phyloP scores from a whole-genome alignment of 1,140 invertebrate genomes.

The Acromyrmex echinatior region DNA sequence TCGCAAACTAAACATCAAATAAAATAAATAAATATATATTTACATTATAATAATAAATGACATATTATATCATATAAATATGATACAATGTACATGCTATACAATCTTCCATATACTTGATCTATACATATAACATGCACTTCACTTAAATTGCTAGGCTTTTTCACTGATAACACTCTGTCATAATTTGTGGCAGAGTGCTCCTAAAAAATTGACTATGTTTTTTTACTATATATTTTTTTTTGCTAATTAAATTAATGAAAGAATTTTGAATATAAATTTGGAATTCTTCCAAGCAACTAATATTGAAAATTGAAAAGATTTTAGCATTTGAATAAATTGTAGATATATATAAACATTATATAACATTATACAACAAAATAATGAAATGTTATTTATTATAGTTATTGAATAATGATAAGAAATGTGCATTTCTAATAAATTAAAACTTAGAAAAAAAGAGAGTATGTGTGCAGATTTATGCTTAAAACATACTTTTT shows the following conservation, averaged over 20 bases:
- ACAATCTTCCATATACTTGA: background rate
- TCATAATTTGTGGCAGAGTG: background rate
- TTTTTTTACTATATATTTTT: background rate
- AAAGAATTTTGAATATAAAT: background rate
- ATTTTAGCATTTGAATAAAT: conserved; percentile 2
- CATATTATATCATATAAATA: too few species aligned
- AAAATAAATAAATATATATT: background rate
- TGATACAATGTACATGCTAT: too few species aligned
- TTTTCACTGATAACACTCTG: background rate
- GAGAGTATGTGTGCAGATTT: background rate
- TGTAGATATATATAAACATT: background rate
- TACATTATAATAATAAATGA: background rate
- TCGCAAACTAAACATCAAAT: background rate
- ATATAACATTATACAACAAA: too few species aligned
- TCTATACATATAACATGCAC: background rate
- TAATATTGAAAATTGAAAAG: background rate
- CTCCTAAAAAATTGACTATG: background rate
- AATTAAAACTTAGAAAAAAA: background rate
- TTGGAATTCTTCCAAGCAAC: background rate
- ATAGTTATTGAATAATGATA: background rate
- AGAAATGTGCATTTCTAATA: background rate
- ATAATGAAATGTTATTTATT: background rate
- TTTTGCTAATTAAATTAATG: background rate
- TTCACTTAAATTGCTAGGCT: conserved; percentile 19
- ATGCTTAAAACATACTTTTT: background rate